phyloP scores from a whole-genome alignment of 2,113 vertebrate species.

The Otocyon megalotis region DNA sequence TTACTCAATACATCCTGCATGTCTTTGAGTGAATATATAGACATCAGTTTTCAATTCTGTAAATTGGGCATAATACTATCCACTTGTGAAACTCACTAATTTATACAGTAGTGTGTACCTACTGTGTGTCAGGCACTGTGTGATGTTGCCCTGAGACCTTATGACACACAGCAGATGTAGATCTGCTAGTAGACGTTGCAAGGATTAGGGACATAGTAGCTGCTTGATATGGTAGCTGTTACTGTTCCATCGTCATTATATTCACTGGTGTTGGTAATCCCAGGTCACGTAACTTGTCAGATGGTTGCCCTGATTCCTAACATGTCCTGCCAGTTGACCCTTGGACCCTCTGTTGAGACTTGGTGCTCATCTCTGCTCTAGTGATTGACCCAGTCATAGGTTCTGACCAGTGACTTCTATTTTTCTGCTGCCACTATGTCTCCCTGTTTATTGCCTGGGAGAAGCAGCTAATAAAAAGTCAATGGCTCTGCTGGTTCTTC shows the following conservation, averaged over 20 bases:
- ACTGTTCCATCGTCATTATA: background rate
- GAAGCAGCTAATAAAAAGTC: slow-evolving; percentile 53
- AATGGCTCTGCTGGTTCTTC: background rate
- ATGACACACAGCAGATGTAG: too few species aligned
- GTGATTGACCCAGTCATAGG: background rate
- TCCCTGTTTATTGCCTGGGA: slow-evolving; percentile 29
- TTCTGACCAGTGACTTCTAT: background rate
- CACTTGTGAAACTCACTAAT: background rate
- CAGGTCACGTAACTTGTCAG: background rate
- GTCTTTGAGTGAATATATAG: background rate
- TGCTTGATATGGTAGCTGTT: background rate
- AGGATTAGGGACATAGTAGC: background rate
- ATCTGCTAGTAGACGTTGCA: background rate
- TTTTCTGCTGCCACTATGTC: background rate
- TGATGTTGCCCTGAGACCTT: background rate
- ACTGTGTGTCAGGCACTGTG: background rate
- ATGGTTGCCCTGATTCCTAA: background rate
- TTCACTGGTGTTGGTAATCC: background rate
- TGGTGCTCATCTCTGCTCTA: background rate
- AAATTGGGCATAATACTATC: background rate
- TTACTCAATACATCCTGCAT: background rate
- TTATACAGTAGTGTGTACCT: background rate
- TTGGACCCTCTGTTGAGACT: background rate
- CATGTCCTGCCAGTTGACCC: background rate
- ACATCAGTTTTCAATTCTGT: background rate